Percentiles rank a stretch among this genome's conserved stretches.
These are phyloP conservation scores for Microtus pennsylvanicus DNA, from an alignment of 2,113 vertebrate species.

Conservation along the genomic window DNA sequence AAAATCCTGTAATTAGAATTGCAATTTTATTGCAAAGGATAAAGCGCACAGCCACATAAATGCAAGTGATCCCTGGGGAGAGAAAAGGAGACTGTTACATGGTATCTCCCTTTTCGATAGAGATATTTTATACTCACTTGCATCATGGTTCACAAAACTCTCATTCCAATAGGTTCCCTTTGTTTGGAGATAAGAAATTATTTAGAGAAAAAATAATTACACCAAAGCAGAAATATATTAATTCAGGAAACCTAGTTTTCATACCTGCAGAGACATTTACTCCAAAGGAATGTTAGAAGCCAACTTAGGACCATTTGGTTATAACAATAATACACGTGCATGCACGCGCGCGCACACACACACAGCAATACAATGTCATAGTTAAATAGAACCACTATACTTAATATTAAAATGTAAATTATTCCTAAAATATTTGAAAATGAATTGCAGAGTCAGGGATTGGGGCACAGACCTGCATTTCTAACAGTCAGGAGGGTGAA, in stretches of 20 bases:
- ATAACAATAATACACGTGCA: neutral
- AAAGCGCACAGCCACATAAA: neutral
- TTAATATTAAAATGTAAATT: neutral
- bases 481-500: neutral
- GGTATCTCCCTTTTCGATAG: neutral
- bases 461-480: neutral
- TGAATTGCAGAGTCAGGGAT: neutral
- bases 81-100: neutral
- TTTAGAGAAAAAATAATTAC: neutral
- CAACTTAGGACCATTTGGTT: neutral
- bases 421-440: neutral
- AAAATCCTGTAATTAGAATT: neutral
- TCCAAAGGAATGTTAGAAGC: neutral
- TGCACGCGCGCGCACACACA: fast-evolving
- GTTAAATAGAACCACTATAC: neutral
- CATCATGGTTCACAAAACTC: neutral
- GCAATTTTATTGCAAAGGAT: neutral
- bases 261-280: neutral
- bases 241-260: neutral
- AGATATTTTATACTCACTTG: neutral
- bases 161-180: neutral
- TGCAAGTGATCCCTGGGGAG: neutral
- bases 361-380: neutral
- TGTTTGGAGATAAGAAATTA: neutral
- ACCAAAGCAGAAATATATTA: neutral